Conservation (phyloP, 2,113 vertebrate species). For the Apeltes quadracus region DNA sequence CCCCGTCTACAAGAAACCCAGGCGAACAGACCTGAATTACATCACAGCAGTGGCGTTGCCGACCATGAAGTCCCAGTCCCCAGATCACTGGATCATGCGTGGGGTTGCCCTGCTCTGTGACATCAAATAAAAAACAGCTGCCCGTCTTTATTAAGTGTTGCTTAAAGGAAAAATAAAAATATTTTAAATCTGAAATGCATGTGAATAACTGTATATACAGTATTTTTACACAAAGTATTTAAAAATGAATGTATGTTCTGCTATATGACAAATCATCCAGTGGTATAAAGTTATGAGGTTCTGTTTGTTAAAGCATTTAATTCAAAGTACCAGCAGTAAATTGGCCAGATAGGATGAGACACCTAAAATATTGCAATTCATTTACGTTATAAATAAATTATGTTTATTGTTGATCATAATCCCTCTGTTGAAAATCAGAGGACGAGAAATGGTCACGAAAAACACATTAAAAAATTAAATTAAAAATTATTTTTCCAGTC, state of each 20-base stretch:
- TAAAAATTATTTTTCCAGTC: background rate
- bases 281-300: background rate
- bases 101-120: conserved; percentile 91
- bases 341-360: background rate
- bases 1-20: conserved; percentile 88
- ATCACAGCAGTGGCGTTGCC: conserved; percentile 83
- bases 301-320: background rate
- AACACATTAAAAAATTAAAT: background rate
- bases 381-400: background rate
- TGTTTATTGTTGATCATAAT: conserved; percentile 1
- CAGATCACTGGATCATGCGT: conserved; percentile 89
- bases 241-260: background rate
- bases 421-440: background rate
- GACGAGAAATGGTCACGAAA: background rate
- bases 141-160: background rate
- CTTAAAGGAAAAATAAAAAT: background rate
- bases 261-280: background rate
- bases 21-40: conserved; percentile 86
- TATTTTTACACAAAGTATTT: background rate
- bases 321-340: background rate
- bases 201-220: background rate
- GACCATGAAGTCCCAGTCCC: conserved; percentile 76
- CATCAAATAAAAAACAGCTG: conserved; percentile 76
- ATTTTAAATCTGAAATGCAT: background rate
- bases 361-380: background rate